Evolutionary conservation across 2,113 vertebrate genomes (phyloP), one percentile per base, ranked within the genome.

Genomic region (Mus pahari): DNA sequence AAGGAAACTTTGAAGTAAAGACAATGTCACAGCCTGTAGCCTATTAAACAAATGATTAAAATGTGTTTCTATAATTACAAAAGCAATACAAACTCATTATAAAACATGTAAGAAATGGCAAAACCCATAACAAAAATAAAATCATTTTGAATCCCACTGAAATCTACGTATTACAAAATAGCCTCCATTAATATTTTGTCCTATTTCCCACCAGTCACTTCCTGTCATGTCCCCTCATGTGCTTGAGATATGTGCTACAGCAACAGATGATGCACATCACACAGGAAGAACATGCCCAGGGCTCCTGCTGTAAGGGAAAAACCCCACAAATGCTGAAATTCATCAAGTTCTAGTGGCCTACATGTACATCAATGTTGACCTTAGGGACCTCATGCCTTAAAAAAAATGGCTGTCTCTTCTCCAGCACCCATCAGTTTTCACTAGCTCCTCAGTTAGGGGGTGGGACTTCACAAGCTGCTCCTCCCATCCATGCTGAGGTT

Each of bases 251-350:
- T 60, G 8, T 84, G 42, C 10, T 55, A 36, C 2, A 48, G 4
- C 16, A 64, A 50, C 83, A 68, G 7, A 39, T 28, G 8, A 11
- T 20, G 3, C 6, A 7, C 11, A 20, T 53, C 62, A 73, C n/a
- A 2, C 3, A 58, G 28, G n/a, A 81, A 28, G 12, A 71, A 70
- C 62, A 79, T 39, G 5, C 12, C 1, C 75, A 39, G 74, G 28
- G 20, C 5, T 78, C 11, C 10, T 90, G 7, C 33, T 36, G 5
- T 91, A 78, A 86, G 39, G 33, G 60, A 26, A 62, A 66, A 77
- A 14, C 42, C 96, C 96, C 0, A 0, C 82, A 58, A 83, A 77
- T 97, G 86, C 62, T 92, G 39, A 94, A 98, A 97, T 87, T 96
- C 90, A 39, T 70, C 81, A 45, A 90, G 74, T 55, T n/a, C 53